Evolutionary conservation across 2,888 invertebrate genomes (phyloP).

Genomic region (Ecliptopera silaceata): DNA sequence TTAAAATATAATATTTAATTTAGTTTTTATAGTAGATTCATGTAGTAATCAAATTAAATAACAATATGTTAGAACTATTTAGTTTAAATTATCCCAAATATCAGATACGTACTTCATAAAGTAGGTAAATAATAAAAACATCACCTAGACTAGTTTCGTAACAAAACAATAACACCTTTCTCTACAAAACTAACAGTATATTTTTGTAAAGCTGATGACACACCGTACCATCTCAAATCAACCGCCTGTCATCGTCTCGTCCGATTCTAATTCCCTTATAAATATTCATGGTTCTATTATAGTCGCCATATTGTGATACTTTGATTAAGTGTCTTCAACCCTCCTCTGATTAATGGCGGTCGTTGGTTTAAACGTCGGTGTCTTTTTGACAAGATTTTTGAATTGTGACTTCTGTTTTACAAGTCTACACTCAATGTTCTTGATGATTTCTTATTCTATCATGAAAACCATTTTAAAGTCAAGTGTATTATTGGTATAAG

Average conservation of each 20-base stretch:
- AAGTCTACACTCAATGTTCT: not conserved
- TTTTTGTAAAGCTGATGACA: constrained; percentile 46
- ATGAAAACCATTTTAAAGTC: constrained; percentile 10
- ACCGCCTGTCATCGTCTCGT: constrained; percentile 52
- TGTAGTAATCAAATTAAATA: too few species aligned
- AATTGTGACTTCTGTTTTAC: constrained; percentile 16
- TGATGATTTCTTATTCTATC: constrained; percentile 11
- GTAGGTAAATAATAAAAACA: too few species aligned
- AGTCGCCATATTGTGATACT: constrained; percentile 75
- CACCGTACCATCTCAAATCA: constrained; percentile 61
- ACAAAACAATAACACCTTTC: too few species aligned
- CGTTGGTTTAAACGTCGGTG: constrained; percentile 34
- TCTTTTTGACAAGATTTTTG: constrained; percentile 42
- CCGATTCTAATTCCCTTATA: constrained; percentile 71
- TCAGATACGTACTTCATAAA: too few species aligned
- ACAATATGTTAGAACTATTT: too few species aligned
- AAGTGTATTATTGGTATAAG: too few species aligned
- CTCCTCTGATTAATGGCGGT: constrained; percentile 65
- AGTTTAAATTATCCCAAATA: too few species aligned
- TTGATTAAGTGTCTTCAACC: constrained; percentile 76
- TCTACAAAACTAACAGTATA: not conserved
- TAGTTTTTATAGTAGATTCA: too few species aligned
- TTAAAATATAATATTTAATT: too few species aligned
- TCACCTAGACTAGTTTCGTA: too few species aligned
- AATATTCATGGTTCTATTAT: constrained; percentile 75